Base-by-base conservation (phyloP, 2,113 vertebrate species). In the Natator depressus region DNA sequence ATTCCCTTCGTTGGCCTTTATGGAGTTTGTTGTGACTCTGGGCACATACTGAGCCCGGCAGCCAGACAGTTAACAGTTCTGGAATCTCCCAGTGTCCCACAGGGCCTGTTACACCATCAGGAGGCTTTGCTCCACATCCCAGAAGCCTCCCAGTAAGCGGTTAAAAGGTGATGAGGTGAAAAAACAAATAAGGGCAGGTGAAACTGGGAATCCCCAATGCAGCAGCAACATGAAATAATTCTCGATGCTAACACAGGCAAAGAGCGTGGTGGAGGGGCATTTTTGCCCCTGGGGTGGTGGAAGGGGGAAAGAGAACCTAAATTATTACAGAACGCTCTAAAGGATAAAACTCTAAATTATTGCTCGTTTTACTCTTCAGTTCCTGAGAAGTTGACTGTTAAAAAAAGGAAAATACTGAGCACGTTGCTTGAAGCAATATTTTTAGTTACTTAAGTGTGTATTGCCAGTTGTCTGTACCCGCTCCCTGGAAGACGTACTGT, bases 381-480 rank as follows among this genome's bases (percentile, higher is more conserved):
- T 94, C 85, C 75, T 92, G 89, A 92, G 93, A 92, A 93, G 92
- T 93, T 93, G 94, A 94, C 89, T 95, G 90, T 95, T 97, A 95
- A 96, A 87, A 57, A 94, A 93, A 81, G 82, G 89, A 94, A 94
- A 96, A 90, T 95, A 95, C 17, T 96, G 87, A 96, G 50, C 89
- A 93, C 38, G 89, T 96, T 95, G 95, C 96, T 98, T 97, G 93
- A 97, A 95, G 94, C 93, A 95, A 62, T 96, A 89, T 95, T 97
- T 95, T 83, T 91, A 85, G 86, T 93, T 95, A 91, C 91, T 89
- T 91, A 94, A 92, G 75, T 38, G 5, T 97, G 87, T 95, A 86
- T 93, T 95, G 88, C n/a, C 81, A 87, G 87, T 24, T 96, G 95
- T 91, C 95, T 95, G 85, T 2, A 0, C 75, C 93, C 47, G 1